A percentile compares a stretch with the other conserved stretches of the same genome.
phyloP scores from a whole-genome alignment of 2,888 invertebrate species.

The Noctua janthe region DNA sequence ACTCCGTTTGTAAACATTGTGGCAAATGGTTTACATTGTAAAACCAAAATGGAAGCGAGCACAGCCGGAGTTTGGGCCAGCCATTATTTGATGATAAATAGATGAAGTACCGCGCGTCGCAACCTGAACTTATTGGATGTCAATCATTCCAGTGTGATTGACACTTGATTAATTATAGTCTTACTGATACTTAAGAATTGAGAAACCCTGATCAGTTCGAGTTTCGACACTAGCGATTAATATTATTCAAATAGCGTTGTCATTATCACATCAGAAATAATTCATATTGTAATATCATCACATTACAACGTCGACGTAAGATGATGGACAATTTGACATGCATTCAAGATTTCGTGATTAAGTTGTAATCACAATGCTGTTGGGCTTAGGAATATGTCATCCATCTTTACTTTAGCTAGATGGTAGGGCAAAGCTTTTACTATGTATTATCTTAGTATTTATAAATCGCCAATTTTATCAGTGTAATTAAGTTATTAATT shows the following conservation, averaged over 20 bases:
- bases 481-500: not conserved
- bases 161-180: constrained; percentile 38
- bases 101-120: constrained; percentile 28
- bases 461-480: not conserved
- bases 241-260: constrained; percentile 24
- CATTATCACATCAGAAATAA: constrained; percentile 32
- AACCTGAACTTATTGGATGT: constrained; percentile 38
- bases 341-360: constrained; percentile 23
- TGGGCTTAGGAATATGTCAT: not conserved
- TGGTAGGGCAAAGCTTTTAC: not conserved
- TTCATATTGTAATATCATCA: constrained; percentile 21
- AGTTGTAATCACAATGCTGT: not conserved
- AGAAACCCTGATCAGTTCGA: constrained; percentile 6
- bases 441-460: not conserved
- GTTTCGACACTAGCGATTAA: constrained; percentile 21
- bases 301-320: not conserved
- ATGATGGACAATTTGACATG: constrained; percentile 8
- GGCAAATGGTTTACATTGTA: constrained; percentile 21
- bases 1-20: constrained; percentile 20
- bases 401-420: not conserved
- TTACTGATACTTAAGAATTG: constrained; percentile 30
- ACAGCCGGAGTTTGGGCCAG: not conserved
- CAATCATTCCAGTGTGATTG: constrained; percentile 49
- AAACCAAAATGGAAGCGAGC: constrained; percentile 23
- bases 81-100: constrained; percentile 23